Evolutionary conservation across 2,113 vertebrate genomes (phyloP).

Genomic region (Macquaria australasica): DNA sequence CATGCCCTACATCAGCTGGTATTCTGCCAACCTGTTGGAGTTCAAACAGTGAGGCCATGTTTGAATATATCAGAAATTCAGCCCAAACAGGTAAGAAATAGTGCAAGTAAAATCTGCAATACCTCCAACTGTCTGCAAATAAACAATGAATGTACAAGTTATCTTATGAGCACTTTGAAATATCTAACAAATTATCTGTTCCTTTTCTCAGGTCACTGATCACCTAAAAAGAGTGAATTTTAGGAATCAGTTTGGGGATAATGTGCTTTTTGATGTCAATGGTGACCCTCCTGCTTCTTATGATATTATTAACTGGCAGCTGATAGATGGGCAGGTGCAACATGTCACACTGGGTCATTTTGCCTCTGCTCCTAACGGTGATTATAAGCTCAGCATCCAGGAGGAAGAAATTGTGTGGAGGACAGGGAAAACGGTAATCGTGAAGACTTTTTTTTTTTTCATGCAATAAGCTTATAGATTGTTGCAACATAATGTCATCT

Average conservation of each 20-base stretch:
- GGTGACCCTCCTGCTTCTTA: conserved; percentile 83
- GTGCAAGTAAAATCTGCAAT: background rate
- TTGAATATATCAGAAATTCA: conserved; percentile 76
- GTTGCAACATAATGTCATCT: background rate
- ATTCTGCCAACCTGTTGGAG: conserved; percentile 72
- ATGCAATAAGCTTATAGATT: background rate
- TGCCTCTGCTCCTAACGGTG: conserved; percentile 51
- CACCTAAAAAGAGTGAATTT: conserved; percentile 78
- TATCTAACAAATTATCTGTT: background rate
- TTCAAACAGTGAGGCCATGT: conserved; percentile 55
- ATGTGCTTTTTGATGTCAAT: conserved; percentile 81
- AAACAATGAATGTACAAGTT: background rate
- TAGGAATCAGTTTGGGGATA: conserved; percentile 77
- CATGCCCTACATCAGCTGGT: conserved; percentile 80
- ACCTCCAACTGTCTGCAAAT: background rate
- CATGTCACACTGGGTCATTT: conserved; percentile 83
- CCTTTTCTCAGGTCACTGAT: conserved; percentile 72
- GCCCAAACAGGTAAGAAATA: conserved; percentile 72
- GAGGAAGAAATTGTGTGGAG: conserved; percentile 80
- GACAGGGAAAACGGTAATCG: conserved; percentile 70
- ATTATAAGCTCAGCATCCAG: conserved; percentile 73
- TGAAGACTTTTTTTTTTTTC: background rate
- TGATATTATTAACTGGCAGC: conserved; percentile 86
- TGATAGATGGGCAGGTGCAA: conserved; percentile 78
- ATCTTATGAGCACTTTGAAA: background rate